Conservation (phyloP, 2,797 vertebrate genomes). For the Trichosurus vulpecula region DNA sequence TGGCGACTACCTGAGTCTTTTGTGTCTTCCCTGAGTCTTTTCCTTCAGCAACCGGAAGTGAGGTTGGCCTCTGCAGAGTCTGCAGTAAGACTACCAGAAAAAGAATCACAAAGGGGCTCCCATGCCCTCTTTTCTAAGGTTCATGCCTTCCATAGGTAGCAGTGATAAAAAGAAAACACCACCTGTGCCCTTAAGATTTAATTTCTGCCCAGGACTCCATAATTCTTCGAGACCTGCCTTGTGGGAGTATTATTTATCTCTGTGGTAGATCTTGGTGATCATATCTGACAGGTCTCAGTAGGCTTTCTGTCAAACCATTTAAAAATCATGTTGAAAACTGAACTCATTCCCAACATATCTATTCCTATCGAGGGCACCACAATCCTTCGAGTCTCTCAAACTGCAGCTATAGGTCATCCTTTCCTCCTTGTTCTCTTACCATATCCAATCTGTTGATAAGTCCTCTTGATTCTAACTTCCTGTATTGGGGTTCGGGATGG, state of each 20-base stretch:
- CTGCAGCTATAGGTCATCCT: not conserved
- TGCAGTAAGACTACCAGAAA: too few relatives aligned
- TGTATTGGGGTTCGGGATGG: too few relatives aligned
- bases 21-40: too few relatives aligned
- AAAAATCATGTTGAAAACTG: constrained; percentile 1
- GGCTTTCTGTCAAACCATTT: constrained; percentile 14
- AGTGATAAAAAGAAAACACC: not conserved
- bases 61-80: too few relatives aligned
- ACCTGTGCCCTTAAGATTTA: constrained; percentile 9
- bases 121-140: not conserved
- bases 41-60: too few relatives aligned
- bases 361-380: not conserved
- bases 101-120: too few relatives aligned
- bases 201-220: not conserved
- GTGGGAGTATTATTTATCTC: not conserved
- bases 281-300: too few relatives aligned
- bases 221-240: not conserved
- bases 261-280: not conserved
- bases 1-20: too few relatives aligned
- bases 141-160: not conserved
- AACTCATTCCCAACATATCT: not conserved
- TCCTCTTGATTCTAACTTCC: not conserved
- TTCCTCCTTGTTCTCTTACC: not conserved
- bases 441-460: not conserved
- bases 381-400: not conserved